phyloP scores from a whole-genome alignment of 2,888 invertebrate species.

The Dromius quadrimaculatus region DNA sequence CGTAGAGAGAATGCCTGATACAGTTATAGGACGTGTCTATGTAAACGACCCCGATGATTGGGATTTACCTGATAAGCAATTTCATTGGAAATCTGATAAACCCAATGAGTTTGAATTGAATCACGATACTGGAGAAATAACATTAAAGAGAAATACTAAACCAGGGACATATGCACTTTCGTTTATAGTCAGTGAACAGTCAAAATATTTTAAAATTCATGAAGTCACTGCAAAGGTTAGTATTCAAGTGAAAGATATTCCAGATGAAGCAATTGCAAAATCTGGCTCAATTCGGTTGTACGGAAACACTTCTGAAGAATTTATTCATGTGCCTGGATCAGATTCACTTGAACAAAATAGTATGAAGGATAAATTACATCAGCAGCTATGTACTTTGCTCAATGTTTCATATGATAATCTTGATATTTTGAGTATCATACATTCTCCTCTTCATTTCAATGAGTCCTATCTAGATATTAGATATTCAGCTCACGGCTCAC shows the following conservation, averaged over 20 bases:
- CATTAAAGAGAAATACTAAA: slow-evolving; percentile 81
- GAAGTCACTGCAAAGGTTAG: slow-evolving; percentile 86
- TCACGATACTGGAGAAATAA: slow-evolving; percentile 86
- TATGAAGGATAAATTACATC: slow-evolving; percentile 76
- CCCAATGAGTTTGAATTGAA: slow-evolving; percentile 79
- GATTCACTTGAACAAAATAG: slow-evolving; percentile 66
- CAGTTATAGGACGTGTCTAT: slow-evolving; percentile 91
- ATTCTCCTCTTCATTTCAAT: slow-evolving; percentile 72
- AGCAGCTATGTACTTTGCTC: slow-evolving; percentile 76
- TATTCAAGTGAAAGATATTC: slow-evolving; percentile 88
- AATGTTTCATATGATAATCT: slow-evolving; percentile 86
- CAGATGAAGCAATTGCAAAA: slow-evolving; percentile 91
- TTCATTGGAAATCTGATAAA: slow-evolving; percentile 75
- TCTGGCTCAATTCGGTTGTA: slow-evolving; percentile 91
- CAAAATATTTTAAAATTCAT: slow-evolving; percentile 72
- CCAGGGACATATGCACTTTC: slow-evolving; percentile 81
- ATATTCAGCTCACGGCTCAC: slow-evolving; percentile 94
- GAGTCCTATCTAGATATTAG: slow-evolving; percentile 84
- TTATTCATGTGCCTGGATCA: slow-evolving; percentile 69
- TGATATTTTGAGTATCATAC: slow-evolving; percentile 92
- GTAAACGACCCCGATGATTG: slow-evolving; percentile 97
- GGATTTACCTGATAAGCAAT: slow-evolving; percentile 94
- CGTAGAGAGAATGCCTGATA: slow-evolving; percentile 80
- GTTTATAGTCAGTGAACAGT: slow-evolving; percentile 81
- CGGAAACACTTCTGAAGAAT: slow-evolving; percentile 87